These are phyloP conservation scores for Epizoanthus illoricatus DNA, from an alignment of 92 coral and sea anemone genomes.

Conservation along the genomic window DNA sequence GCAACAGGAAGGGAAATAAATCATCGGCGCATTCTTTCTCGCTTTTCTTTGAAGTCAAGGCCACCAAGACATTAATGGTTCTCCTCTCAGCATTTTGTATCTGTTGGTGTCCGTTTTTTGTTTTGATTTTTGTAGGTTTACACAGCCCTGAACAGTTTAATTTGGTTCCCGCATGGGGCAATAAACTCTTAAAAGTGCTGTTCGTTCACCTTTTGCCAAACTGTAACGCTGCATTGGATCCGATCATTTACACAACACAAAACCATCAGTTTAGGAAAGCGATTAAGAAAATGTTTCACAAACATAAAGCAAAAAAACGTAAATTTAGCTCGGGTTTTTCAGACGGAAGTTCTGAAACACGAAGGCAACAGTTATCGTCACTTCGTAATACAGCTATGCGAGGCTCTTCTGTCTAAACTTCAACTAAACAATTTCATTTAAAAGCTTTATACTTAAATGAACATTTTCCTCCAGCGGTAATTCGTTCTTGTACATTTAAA, in stretches of 20 bases:
- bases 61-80: conserved; percentile 79
- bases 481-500: too few relatives aligned
- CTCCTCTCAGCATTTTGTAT: conserved; percentile 80
- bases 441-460: not conserved
- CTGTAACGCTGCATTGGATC: conserved; percentile 80
- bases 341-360: conserved; percentile 1
- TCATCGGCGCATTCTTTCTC: conserved; percentile 51
- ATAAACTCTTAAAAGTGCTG: conserved; percentile 41
- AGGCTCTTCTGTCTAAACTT: not conserved
- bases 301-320: conserved; percentile 22
- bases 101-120: conserved; percentile 89
- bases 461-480: too few relatives aligned
- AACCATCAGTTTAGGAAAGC: conserved; percentile 81
- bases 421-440: not conserved
- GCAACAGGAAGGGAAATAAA: conserved; percentile 44
- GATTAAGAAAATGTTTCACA: conserved; percentile 48
- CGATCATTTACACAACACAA: conserved; percentile 80
- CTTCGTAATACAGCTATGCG: not conserved
- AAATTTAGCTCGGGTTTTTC: conserved; percentile 31
- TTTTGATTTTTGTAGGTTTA: conserved; percentile 64
- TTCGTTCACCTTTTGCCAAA: conserved; percentile 81
- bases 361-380: not conserved
- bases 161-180: conserved; percentile 53
- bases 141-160: conserved; percentile 57
- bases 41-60: conserved; percentile 82